phyloP scores from a whole-genome alignment of 2,888 invertebrate species.

The Ichneumoninae sp. region DNA sequence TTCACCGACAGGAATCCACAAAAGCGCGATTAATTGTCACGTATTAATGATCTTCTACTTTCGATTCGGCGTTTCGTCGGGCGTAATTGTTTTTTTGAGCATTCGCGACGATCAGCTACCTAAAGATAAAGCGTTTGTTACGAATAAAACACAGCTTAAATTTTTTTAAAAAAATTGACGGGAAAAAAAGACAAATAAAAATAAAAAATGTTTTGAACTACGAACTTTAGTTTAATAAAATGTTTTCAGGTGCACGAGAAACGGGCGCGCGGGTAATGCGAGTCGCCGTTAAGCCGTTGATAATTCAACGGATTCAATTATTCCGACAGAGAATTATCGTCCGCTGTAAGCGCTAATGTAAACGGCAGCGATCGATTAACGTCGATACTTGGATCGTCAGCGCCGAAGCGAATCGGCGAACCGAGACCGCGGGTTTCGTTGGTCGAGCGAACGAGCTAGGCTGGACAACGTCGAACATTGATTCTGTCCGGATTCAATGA shows the following conservation, averaged over 20 bases:
- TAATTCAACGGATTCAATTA: background rate
- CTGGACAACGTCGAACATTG: background rate
- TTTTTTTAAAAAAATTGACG: background rate
- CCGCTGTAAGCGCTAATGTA: background rate
- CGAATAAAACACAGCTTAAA: background rate
- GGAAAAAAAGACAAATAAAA: background rate
- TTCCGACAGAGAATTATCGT: constrained; percentile 36
- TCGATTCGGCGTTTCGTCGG: background rate
- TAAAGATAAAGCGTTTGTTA: background rate
- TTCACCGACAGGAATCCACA: background rate
- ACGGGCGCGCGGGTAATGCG: background rate
- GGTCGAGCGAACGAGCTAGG: background rate
- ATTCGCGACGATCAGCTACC: background rate
- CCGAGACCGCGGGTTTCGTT: background rate
- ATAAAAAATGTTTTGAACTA: background rate
- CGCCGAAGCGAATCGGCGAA: background rate
- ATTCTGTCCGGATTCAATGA: background rate
- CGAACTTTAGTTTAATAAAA: background rate
- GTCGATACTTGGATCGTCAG: constrained; percentile 6
- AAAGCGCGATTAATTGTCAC: background rate
- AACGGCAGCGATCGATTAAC: background rate
- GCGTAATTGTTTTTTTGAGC: background rate
- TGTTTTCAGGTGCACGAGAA: background rate
- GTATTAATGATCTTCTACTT: background rate
- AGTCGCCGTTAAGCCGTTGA: background rate